Evolutionary conservation across 92 coral and sea anemone genomes (phyloP).

Genomic region (Zoanthus gigantus): DNA sequence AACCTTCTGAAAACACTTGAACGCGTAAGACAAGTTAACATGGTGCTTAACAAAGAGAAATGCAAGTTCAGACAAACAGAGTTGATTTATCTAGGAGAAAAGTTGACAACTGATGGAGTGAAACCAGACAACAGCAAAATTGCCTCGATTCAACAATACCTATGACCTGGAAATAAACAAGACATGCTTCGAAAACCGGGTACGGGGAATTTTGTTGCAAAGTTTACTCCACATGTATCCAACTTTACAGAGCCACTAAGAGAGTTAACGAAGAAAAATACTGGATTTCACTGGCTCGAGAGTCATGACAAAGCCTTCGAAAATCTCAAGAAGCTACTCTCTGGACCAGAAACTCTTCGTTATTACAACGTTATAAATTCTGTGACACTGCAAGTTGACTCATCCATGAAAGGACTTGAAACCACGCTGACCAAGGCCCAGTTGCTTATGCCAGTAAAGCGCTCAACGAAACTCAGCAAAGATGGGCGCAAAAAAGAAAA

Average conservation of each 20-base stretch:
- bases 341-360: slow-evolving; percentile 48
- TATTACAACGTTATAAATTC: slow-evolving; percentile 59
- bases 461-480: slow-evolving; percentile 49
- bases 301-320: slow-evolving; percentile 61
- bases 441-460: slow-evolving; percentile 51
- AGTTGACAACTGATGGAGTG: no score
- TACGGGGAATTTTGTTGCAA: no score
- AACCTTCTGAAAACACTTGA: no score
- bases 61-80: no score
- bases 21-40: no score
- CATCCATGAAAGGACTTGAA: slow-evolving; percentile 35
- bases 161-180: no score
- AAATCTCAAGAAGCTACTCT: slow-evolving; percentile 50
- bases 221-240: no score
- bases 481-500: slow-evolving; percentile 42
- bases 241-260: slow-evolving; percentile 52
- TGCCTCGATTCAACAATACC: no score
- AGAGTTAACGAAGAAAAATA: slow-evolving; percentile 59
- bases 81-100: no score
- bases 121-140: no score
- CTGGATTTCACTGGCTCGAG: slow-evolving; percentile 65
- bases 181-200: no score
- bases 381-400: slow-evolving; percentile 27
- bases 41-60: slow-evolving; percentile 56
- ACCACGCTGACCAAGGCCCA: slow-evolving; percentile 37